phyloP scores from a whole-genome alignment of 37 sponge, comb jelly and placozoan species.

The Corticium candelabrum region DNA sequence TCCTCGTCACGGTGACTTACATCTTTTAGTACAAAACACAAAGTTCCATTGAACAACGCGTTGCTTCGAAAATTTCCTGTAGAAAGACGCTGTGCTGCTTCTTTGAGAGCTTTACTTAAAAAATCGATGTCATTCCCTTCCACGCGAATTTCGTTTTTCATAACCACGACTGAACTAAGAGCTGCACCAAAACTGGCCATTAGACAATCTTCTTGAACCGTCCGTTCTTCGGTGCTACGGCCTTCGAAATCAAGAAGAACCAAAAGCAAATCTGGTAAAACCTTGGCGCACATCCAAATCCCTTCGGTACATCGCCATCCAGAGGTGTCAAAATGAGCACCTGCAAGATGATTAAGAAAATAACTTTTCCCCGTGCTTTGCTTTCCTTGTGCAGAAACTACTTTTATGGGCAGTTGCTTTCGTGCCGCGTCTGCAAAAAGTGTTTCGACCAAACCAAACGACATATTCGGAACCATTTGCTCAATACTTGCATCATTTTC shows the following conservation, averaged over 20 bases:
- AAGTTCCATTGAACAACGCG: background rate
- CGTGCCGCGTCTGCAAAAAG: background rate
- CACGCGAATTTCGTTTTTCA: too few species aligned
- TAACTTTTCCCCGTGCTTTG: background rate
- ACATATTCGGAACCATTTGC: background rate
- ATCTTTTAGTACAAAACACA: background rate
- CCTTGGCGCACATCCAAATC: background rate
- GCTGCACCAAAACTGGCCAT: background rate
- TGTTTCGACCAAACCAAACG: background rate
- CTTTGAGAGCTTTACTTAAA: too few species aligned
- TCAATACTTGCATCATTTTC: background rate
- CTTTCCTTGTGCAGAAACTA: background rate
- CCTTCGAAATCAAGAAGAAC: background rate
- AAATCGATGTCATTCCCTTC: too few species aligned
- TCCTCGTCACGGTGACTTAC: background rate
- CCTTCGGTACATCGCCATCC: background rate
- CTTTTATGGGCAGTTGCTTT: background rate
- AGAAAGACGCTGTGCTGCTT: too few species aligned
- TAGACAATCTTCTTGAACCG: background rate
- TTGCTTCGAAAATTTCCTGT: background rate
- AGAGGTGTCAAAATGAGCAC: background rate
- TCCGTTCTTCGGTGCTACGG: background rate
- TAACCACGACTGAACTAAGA: background rate
- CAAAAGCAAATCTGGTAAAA: background rate
- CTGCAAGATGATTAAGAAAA: background rate